A percentile compares a stretch with the other conserved stretches of the same genome.
phyloP scores from a whole-genome alignment of 1,140 invertebrate species.

The Drosophila arawakana region DNA sequence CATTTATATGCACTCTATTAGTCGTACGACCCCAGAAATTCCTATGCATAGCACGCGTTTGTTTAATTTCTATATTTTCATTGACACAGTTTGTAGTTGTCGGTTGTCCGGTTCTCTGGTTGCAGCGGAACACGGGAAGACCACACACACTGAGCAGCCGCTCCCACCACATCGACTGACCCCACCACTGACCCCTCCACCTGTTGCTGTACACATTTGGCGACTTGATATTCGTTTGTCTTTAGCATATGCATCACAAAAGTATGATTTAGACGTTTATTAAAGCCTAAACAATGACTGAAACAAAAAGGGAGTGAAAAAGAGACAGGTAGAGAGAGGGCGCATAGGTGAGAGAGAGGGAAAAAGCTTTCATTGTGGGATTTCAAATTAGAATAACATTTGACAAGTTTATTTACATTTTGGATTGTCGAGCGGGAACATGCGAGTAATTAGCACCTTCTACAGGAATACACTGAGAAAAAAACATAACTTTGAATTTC shows the following conservation, averaged over 20 bases:
- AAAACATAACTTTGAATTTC: no score
- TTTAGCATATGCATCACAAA: conserved; percentile 79
- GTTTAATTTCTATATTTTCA: conserved; percentile 52
- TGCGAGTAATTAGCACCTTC: conserved; percentile 65
- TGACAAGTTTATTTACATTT: conserved; percentile 69
- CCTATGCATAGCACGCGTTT: conserved; percentile 44
- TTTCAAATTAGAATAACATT: conserved; percentile 69
- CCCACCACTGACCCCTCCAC: not conserved
- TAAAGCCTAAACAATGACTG: conserved; percentile 70
- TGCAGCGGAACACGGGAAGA: conserved; percentile 20
- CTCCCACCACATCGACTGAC: conserved; percentile 20
- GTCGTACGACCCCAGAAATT: conserved; percentile 18
- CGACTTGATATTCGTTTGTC: conserved; percentile 70
- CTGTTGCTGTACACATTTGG: conserved; percentile 20
- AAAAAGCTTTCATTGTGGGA: conserved; percentile 62
- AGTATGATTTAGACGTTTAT: conserved; percentile 79
- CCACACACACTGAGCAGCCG: conserved; percentile 37
- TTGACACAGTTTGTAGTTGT: conserved; percentile 45
- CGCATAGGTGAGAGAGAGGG: not conserved
- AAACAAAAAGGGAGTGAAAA: not conserved
- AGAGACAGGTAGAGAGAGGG: not conserved
- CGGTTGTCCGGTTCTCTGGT: conserved; percentile 10
- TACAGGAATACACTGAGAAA: not conserved
- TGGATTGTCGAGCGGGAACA: conserved; percentile 46
- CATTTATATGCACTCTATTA: not conserved